These are phyloP conservation scores for Liodrosophila aerea DNA, from an alignment of 2,888 invertebrate species.

Conservation along the genomic window DNA sequence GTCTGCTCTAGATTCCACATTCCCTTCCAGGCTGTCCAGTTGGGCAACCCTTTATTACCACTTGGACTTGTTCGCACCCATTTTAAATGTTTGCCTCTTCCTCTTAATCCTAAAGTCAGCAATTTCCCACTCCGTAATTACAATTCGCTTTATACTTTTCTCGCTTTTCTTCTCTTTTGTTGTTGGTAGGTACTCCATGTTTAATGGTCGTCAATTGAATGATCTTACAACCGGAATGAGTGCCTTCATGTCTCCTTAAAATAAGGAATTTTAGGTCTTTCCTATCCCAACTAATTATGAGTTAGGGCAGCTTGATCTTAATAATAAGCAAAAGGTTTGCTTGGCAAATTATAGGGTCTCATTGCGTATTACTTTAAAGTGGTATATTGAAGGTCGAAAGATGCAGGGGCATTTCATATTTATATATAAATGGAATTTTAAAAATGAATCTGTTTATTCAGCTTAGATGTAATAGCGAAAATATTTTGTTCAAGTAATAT, in stretches of 20 bases:
- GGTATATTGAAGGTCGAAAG: too few relatives aligned
- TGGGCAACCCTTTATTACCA: slow-evolving; percentile 50
- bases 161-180: neutral
- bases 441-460: too few relatives aligned
- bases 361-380: too few relatives aligned
- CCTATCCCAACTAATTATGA: slow-evolving; percentile 30
- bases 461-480: too few relatives aligned
- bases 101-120: slow-evolving; percentile 49
- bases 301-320: neutral
- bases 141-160: slow-evolving; percentile 8
- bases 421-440: too few relatives aligned
- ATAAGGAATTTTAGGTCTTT: slow-evolving; percentile 9
- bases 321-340: too few relatives aligned
- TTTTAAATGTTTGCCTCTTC: slow-evolving; percentile 30
- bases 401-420: too few relatives aligned
- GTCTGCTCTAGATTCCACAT: slow-evolving; percentile 27
- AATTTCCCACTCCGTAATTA: slow-evolving; percentile 48
- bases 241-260: slow-evolving; percentile 27
- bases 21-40: slow-evolving; percentile 7
- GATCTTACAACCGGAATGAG: slow-evolving; percentile 20
- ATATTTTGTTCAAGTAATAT: too few relatives aligned
- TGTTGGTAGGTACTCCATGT: neutral
- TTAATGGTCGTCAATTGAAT: slow-evolving; percentile 29
- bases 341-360: too few relatives aligned
- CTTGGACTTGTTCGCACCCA: slow-evolving; percentile 55